Base-by-base conservation (phyloP, 2,888 invertebrate genomes). In the Aporophyla nigra region DNA sequence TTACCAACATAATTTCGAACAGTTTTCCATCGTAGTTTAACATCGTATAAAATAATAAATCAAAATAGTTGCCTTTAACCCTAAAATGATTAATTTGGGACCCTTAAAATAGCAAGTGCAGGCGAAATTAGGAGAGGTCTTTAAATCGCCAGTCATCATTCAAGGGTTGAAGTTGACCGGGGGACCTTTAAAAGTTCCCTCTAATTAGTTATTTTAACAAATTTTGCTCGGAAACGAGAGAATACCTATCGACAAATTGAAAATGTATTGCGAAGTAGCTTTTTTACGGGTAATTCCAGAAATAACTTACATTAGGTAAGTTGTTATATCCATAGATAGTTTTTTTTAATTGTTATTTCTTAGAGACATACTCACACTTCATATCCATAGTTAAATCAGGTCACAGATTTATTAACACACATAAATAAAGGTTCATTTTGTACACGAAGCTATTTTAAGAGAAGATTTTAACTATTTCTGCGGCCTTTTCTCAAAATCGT, bases 81-180 rank as follows among this genome's bases (percentile, higher is more conserved):
- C 85, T 80, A 85, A 87, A 90, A 89, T 89, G 87, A 92, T 92
- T 92, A 91, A 92, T 92, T 90, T 89, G 85, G 82, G 78, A 74
- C 86, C 90, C 90, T 89, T 82, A 89, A 92, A 92, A 91, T 91
- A 91, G 88, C 90, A 91, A 89, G 84, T 88, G 91, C 91, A 91
- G 85, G 88, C 86, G 63, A 89, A 89, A 87, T 90, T 88, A 76
- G 72, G 85, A 88, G 87, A 88, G 89, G 89, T 83, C 71, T 82
- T 83, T 83, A 89, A 90, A 90, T 88, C 78, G 89, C 92, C 81
- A 90, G 92, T 92, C 92, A 92, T 92, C 89, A 82, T 83, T 87
- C 83, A 88, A 84, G 87, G 90, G 90, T 86, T 79, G 65, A 83
- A 82, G 67, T 83, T 87, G 87, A 86, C 86, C 87, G 68, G 74